Base-by-base conservation (phyloP, 2,113 vertebrate genomes). In the Rhizomys pruinosus region DNA sequence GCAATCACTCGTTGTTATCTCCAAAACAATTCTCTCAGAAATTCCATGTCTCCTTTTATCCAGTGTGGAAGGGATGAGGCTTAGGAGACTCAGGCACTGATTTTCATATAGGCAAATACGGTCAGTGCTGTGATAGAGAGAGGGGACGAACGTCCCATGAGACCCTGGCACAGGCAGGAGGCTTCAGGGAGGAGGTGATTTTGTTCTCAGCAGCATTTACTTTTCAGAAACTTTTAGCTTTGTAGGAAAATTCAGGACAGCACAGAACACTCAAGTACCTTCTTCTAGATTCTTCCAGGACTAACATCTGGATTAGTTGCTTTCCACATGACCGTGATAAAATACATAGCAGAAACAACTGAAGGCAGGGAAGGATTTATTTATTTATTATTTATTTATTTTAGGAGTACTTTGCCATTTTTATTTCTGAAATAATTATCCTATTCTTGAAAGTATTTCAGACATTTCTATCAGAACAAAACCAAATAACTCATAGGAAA, bases 151-250 rank as follows among this genome's bases (percentile, higher is more conserved):
- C 81, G 34, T 27, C 32, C 61, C 15, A 11, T 13, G 12, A 27
- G 32, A 42, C 55, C 55, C 69, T 55, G 15, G 42, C 34, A 39
- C 66, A 92, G 47, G 25, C 9, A 5, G 61, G 68, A 72, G 72
- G 44, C 77, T 84, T 94, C 57, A 64, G 59, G 87, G 52, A 95
- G 74, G 79, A 91, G 59, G 25, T 63, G 20, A 52, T 84, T 78
- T 66, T 57, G 25, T 87, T 90, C 89, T 79, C 25, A 61, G 34
- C 44, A 77, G 34, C 22, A 7, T 91, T 82, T 11, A 34, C 9
- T 71, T 95, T 92, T 76, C 39, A 89, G 32, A 20, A 79, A 25
- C 59, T 39, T 96, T 77, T 64, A 89, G n/a, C 39, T 63, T 66
- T 19, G 59, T 8, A 89, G 64, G 57, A 39, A 93, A 84, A 39